Conservation (phyloP, 2,797 vertebrate species). For the Pseudochirops cupreus region DNA sequence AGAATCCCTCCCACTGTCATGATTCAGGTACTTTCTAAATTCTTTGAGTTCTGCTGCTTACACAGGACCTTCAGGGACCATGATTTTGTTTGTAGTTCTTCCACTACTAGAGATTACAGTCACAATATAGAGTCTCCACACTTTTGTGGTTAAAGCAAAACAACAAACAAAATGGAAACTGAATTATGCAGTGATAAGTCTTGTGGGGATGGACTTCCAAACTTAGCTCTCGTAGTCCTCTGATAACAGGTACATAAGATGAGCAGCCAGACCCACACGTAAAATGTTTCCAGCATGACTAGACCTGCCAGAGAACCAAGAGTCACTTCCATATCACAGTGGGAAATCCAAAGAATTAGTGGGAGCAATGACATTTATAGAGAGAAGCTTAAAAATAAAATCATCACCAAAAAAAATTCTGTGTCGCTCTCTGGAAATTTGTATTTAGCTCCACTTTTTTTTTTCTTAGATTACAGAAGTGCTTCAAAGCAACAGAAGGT, state of each 20-base stretch:
- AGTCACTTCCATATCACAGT: background rate
- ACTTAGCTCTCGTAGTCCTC: background rate
- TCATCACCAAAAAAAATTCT: background rate
- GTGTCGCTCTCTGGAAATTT: background rate
- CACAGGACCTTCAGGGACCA: background rate
- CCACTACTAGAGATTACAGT: background rate
- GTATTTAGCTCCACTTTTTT: background rate
- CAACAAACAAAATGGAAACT: background rate
- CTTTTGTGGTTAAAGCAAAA: background rate
- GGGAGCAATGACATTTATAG: background rate
- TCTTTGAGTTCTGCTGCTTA: background rate
- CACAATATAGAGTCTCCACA: background rate
- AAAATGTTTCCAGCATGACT: background rate
- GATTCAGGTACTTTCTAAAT: constrained; percentile 69
- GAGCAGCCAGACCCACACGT: background rate
- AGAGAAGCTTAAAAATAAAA: background rate
- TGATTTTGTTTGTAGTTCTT: background rate
- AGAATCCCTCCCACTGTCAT: constrained; percentile 61
- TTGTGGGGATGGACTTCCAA: background rate
- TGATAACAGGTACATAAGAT: background rate
- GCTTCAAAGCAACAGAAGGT: constrained; percentile 71
- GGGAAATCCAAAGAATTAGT: background rate
- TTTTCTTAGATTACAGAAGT: constrained; percentile 58
- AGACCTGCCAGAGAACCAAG: background rate
- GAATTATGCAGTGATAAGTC: background rate